phyloP scores from a whole-genome alignment of 2,888 invertebrate genomes.

The Lasius platythorax region DNA sequence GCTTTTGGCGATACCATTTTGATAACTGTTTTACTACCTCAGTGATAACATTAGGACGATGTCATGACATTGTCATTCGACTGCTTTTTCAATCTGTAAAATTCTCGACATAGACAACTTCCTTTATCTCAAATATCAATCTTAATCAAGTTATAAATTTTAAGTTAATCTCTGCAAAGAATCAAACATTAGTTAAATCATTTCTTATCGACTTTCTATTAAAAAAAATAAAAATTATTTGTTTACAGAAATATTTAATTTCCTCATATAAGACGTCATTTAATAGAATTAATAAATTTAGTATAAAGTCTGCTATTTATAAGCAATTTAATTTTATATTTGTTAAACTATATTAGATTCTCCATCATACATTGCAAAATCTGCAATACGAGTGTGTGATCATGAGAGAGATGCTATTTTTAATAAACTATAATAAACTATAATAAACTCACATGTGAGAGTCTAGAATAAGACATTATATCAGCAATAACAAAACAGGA shows the following conservation, averaged over 20 bases:
- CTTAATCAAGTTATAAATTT: conserved; percentile 6
- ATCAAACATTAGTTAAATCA: background rate
- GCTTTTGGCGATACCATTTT: background rate
- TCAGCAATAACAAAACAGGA: conserved; percentile 68
- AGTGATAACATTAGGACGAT: background rate
- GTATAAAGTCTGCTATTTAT: background rate
- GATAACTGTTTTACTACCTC: background rate
- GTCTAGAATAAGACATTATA: conserved; percentile 60
- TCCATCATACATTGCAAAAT: background rate
- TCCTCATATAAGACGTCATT: background rate
- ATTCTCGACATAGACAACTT: background rate
- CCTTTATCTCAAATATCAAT: background rate
- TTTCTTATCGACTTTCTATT: background rate
- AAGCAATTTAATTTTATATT: background rate
- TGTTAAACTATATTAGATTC: background rate
- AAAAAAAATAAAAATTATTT: background rate
- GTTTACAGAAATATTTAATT: background rate
- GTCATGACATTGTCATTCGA: background rate
- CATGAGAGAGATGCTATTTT: background rate
- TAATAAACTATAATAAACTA: background rate
- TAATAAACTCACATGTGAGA: background rate
- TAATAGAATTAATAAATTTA: background rate
- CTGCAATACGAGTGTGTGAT: too few species aligned
- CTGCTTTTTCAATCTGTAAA: background rate
- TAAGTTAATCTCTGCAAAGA: background rate